Conservation (phyloP, 2,113 vertebrate species). For the Boleophthalmus pectinirostris region DNA sequence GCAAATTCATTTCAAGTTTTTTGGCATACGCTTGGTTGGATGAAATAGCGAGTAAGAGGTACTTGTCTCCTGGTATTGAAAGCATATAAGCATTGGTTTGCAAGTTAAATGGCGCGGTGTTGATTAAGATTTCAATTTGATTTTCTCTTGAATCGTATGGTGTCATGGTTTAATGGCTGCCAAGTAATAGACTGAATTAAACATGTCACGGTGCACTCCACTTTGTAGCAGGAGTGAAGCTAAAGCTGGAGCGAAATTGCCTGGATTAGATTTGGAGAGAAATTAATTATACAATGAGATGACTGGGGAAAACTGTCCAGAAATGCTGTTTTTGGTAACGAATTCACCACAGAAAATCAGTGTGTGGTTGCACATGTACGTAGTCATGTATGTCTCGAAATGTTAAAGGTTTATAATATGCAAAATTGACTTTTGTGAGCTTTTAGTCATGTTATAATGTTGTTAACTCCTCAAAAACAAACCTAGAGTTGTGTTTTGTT, state of each 20-base stretch:
- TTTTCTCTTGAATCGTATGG: background rate
- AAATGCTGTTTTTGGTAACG: background rate
- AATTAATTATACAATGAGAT: background rate
- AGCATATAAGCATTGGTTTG: background rate
- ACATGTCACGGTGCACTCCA: background rate
- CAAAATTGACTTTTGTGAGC: too few species aligned
- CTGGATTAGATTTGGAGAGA: background rate
- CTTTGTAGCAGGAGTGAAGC: background rate
- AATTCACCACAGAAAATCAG: background rate
- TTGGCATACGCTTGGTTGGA: too few species aligned
- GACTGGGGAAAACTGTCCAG: background rate
- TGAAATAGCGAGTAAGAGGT: too few species aligned
- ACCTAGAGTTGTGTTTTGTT: too few species aligned
- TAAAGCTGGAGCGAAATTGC: background rate
- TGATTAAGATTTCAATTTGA: background rate
- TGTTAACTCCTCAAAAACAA: too few species aligned
- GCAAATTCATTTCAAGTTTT: too few species aligned
- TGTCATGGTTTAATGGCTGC: background rate
- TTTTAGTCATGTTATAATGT: too few species aligned
- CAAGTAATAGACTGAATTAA: background rate
- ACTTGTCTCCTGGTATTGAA: too few species aligned
- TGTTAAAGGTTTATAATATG: too few species aligned
- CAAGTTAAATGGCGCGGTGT: background rate
- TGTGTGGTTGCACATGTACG: background rate
- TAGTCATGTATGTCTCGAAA: too few species aligned